Base-by-base conservation (phyloP, 2,888 invertebrate genomes). In the Folsomia manolachei region DNA sequence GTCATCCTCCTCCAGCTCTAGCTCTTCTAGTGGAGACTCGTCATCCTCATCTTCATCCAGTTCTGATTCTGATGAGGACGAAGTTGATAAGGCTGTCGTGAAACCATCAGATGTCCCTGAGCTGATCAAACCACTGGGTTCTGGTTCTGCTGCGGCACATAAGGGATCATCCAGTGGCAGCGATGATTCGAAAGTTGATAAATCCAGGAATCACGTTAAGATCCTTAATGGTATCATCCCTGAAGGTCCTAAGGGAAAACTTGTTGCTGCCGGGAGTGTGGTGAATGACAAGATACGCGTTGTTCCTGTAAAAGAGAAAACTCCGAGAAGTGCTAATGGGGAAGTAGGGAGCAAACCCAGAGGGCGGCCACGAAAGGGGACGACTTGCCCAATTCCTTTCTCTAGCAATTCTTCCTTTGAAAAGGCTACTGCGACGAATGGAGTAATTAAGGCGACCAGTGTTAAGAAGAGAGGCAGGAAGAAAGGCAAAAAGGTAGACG, bases 261-360 rank as follows among this genome's bases (percentile, higher is more conserved):
- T 66, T 19, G 25, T 66, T 52, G 66, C 66, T 14, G 26, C 52
- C 2, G 66, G 66, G 19, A 7, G 2, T 23, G 66, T 66, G 18
- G 66, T 66, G 1, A 66, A 66, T 52, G 66, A 66, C 23, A 51
- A 51, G 39, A 52, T 66, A 19, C 18, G 66, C 19, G 66, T 66
- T 14, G 66, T 66, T 52, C 66, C 66, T 1, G 24, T 66, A 2
- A 66, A 66, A 25, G 66, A 66, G 19, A 66, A 66, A 14, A 52
- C 14, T 19, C 39, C 11, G 2, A 51, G 19, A 51, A 52, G 18
- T 9, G n/a, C 4, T 9, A 64, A 26, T 7, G 19, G 21, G n/a
- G 25, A 27, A 27, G n/a, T n/a, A n/a, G n/a, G n/a, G n/a, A 63
- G 25, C 24, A 63, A 63, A 63, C 21, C 4, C 21, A 24, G 21